Conservation (phyloP, 2,888 invertebrate genomes). For the Morinoia aosen region DNA sequence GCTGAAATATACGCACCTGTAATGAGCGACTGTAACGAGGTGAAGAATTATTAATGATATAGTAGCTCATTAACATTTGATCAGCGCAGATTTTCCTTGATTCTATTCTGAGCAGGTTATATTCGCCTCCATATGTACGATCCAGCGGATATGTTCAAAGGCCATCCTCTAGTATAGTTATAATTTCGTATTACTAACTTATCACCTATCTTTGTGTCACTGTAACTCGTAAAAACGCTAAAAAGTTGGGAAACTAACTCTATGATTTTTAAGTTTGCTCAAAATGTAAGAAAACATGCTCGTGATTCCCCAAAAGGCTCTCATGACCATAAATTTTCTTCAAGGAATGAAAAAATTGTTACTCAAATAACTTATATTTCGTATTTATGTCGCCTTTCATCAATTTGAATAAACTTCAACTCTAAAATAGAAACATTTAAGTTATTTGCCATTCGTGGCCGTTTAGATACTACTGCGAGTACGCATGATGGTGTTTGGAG, state of each 20-base stretch:
- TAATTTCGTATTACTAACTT: no score
- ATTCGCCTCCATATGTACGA: not conserved
- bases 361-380: no score
- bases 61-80: not conserved
- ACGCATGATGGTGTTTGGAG: not conserved
- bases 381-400: no score
- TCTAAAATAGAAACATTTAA: not conserved
- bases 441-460: not conserved
- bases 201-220: no score
- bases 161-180: no score
- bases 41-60: not conserved
- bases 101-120: not conserved
- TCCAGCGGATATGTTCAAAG: not conserved
- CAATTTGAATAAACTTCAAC: not conserved
- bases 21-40: not conserved
- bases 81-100: not conserved
- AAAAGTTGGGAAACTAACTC: not conserved
- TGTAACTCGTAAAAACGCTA: not conserved
- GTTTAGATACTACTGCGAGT: not conserved
- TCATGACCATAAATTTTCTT: no score
- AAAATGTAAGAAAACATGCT: not conserved
- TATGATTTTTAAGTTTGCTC: not conserved
- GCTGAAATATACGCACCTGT: not conserved
- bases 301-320: not conserved
- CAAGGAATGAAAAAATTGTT: no score